Conservation (phyloP, 2,888 invertebrate genomes). For the Eupithecia tripunctaria region DNA sequence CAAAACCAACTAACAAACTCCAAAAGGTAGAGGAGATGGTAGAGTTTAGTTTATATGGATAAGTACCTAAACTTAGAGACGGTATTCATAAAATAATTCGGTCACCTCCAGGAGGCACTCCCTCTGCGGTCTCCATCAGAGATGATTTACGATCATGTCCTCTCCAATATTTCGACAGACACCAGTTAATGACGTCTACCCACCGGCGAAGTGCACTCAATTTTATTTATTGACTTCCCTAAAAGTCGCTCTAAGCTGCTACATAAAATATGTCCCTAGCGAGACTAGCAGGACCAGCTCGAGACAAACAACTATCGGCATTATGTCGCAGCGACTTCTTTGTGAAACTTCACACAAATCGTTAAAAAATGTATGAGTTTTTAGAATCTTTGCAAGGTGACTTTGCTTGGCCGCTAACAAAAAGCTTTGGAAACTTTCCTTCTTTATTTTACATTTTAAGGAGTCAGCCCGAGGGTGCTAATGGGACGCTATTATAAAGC, state of each 20-base stretch:
- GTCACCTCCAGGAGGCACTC: slow-evolving; percentile 44
- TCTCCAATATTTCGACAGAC: slow-evolving; percentile 57
- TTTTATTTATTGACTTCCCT: slow-evolving; percentile 64
- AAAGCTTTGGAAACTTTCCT: slow-evolving; percentile 13
- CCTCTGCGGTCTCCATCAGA: slow-evolving; percentile 53
- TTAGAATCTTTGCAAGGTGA: slow-evolving; percentile 34
- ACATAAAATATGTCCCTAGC: slow-evolving; percentile 43
- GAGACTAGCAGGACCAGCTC: slow-evolving; percentile 23
- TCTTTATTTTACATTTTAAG: slow-evolving; percentile 6
- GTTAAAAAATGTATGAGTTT: slow-evolving; percentile 35
- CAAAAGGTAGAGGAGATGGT: background rate
- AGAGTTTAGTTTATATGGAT: background rate
- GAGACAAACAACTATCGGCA: slow-evolving; percentile 42
- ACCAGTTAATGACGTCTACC: slow-evolving; percentile 62
- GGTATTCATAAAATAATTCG: background rate
- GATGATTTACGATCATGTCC: slow-evolving; percentile 66
- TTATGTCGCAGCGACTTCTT: slow-evolving; percentile 31
- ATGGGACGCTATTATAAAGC: slow-evolving; percentile 9
- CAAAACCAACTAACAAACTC: background rate
- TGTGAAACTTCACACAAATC: slow-evolving; percentile 35
- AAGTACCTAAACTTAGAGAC: background rate
- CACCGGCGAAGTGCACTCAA: slow-evolving; percentile 58
- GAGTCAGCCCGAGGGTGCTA: slow-evolving; percentile 7
- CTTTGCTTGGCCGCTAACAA: slow-evolving; percentile 21
- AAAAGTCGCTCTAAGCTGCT: slow-evolving; percentile 51